Base-by-base conservation (phyloP, 2,888 invertebrate genomes). In the Tenthredo mesomela region DNA sequence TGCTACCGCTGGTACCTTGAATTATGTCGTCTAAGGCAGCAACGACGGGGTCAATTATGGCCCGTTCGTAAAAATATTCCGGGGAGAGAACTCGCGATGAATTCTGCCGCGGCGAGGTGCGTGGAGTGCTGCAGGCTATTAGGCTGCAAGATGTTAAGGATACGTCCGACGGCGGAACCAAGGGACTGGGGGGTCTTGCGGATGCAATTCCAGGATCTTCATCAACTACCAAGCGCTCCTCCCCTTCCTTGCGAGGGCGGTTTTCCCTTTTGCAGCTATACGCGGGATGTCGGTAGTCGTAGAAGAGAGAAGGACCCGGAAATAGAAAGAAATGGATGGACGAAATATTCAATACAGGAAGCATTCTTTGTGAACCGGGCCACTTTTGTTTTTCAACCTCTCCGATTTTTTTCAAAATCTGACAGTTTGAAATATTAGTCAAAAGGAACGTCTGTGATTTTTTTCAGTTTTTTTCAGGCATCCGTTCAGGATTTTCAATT, bases 21-120 rank as follows among this genome's bases (percentile, higher is more conserved):
- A 80, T 80, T 18, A 80, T 80, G n/a, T 80, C 40, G 29, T 80
- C 80, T 29, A 80, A 61, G 40, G 80, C 80, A 61, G 80, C 80
- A 37, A 80, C 80, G 61, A 80, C 61, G n/a, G 80, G 61, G 12
- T 12, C 80, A n/a, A 80, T 80, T 80, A 61, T 80, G 21, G n/a
- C 18, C 61, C 21, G 43, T 50, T 77, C 37, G 29, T 29, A 33
- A 54, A 40, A 80, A 61, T 40, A 37, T 50, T n/a, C 50, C 18
- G 18, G 77, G 50, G 54, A 33, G 54, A 29, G 33, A 18, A 29
- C 47, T 15, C 47, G 77, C 33, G 50, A 10, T 33, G 77, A 54
- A 21, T 33, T 77, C 33, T 9, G 54, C 50, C 37, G 15, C n/a
- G 80, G 61, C 21, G 61, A 80, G 40, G 40, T 37, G 50, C 21